phyloP scores from a whole-genome alignment of 2,113 vertebrate species.

The Narcine bancroftii region DNA sequence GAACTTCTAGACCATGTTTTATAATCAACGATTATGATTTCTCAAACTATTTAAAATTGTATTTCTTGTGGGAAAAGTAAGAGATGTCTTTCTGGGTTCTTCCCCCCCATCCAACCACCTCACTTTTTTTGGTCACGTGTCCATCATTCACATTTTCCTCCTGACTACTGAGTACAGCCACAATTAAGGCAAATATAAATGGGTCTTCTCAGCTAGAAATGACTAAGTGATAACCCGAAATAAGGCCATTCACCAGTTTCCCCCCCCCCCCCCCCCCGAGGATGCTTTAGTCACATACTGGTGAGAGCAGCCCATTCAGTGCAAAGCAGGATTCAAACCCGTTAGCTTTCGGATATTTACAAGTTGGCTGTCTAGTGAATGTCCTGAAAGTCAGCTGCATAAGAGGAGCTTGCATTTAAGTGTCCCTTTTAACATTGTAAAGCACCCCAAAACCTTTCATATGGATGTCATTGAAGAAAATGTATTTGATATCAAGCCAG shows the following conservation, averaged over 20 bases:
- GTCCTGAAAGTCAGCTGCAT: not conserved
- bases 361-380: not conserved
- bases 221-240: not conserved
- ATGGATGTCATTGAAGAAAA: not conserved
- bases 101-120: not conserved
- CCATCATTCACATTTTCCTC: not conserved
- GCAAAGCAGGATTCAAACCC: not conserved
- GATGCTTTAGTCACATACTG: not conserved
- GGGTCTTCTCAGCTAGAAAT: not conserved
- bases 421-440: not conserved
- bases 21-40: not conserved
- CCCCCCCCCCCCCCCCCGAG: not conserved
- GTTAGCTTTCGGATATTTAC: not conserved
- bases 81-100: not conserved
- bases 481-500: not conserved
- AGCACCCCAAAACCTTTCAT: too few species aligned
- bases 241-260: too few species aligned
- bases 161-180: not conserved
- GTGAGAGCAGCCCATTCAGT: not conserved
- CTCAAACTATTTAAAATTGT: conserved; percentile 1
- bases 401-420: not conserved
- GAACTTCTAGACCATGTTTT: not conserved
- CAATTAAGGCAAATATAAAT: not conserved
- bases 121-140: not conserved
- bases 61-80: not conserved